phyloP scores from a whole-genome alignment of 2,113 vertebrate species.

The Tachuris rubrigastra region DNA sequence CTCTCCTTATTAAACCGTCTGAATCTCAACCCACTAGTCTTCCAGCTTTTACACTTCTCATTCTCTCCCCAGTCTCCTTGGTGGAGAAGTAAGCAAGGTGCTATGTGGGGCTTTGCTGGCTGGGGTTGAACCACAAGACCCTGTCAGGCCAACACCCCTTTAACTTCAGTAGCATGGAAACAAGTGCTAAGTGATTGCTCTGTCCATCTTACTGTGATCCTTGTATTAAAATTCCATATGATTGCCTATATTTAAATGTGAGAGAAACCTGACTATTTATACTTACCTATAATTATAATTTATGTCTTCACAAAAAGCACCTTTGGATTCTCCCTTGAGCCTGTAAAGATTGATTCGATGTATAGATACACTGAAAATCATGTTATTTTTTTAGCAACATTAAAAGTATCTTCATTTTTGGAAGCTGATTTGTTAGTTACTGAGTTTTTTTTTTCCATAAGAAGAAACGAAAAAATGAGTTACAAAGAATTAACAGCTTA shows the following conservation, averaged over 20 bases:
- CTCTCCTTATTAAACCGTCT: not conserved
- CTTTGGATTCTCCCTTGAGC: not conserved
- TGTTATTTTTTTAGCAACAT: not conserved
- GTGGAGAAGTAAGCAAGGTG: accelerated
- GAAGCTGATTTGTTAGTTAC: not conserved
- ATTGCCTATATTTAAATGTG: not conserved
- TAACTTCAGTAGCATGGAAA: not conserved
- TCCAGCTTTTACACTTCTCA: not conserved
- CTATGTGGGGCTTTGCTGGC: not conserved
- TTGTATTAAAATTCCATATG: not conserved
- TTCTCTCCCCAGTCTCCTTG: not conserved
- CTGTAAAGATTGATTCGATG: not conserved
- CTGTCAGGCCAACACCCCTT: not conserved
- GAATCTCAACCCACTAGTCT: not conserved
- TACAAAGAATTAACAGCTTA: not conserved
- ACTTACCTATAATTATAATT: not conserved
- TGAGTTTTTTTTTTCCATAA: not conserved
- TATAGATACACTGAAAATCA: not conserved
- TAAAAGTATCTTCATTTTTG: not conserved
- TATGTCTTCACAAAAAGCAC: not conserved
- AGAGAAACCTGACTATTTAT: not conserved
- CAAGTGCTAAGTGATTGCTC: not conserved
- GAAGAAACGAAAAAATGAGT: not conserved
- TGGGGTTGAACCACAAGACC: not conserved
- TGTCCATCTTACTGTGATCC: not conserved